phyloP scores from a whole-genome alignment of 2,888 invertebrate species.

The Odontothrips loti region DNA sequence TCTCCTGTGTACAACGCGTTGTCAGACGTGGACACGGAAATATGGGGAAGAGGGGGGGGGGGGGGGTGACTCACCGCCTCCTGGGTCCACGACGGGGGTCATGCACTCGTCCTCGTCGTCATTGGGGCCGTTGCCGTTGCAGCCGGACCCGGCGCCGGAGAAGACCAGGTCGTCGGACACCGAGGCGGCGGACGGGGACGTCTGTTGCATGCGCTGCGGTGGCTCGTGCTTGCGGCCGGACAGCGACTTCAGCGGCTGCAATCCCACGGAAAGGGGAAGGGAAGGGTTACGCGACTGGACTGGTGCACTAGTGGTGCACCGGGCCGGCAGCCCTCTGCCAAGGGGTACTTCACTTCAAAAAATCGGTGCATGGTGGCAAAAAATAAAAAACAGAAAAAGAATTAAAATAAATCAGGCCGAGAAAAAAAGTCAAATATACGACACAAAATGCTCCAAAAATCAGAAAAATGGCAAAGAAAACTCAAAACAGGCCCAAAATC shows the following conservation, averaged over 20 bases:
- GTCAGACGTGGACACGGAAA: not conserved
- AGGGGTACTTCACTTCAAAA: too few species aligned
- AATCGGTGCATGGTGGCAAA: too few species aligned
- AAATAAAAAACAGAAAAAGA: too few species aligned
- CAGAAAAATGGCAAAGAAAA: too few species aligned
- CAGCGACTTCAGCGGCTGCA: conserved; percentile 37
- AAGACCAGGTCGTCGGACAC: conserved; percentile 79
- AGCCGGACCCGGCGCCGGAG: conserved; percentile 86
- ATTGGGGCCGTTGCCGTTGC: conserved; percentile 56
- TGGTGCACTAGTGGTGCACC: conserved; percentile 62
- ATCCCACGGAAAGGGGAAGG: too few species aligned
- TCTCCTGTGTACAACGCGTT: conserved; percentile 59
- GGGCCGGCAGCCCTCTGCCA: too few species aligned
- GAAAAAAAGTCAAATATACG: too few species aligned
- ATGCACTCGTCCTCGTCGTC: conserved; percentile 86
- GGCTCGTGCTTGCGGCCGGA: conserved; percentile 64
- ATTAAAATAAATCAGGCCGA: too few species aligned
- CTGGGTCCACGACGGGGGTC: conserved; percentile 71
- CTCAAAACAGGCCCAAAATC: too few species aligned
- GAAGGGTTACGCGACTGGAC: conserved; percentile 34
- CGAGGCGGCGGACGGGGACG: conserved; percentile 45
- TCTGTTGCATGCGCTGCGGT: conserved; percentile 84
- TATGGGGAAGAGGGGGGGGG: not conserved
- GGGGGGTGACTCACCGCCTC: conserved; percentile 58
- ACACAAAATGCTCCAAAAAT: too few species aligned